These are phyloP conservation scores for Motacilla tschutschensis DNA, from an alignment of 2,113 vertebrate genomes.

Conservation along the genomic window DNA sequence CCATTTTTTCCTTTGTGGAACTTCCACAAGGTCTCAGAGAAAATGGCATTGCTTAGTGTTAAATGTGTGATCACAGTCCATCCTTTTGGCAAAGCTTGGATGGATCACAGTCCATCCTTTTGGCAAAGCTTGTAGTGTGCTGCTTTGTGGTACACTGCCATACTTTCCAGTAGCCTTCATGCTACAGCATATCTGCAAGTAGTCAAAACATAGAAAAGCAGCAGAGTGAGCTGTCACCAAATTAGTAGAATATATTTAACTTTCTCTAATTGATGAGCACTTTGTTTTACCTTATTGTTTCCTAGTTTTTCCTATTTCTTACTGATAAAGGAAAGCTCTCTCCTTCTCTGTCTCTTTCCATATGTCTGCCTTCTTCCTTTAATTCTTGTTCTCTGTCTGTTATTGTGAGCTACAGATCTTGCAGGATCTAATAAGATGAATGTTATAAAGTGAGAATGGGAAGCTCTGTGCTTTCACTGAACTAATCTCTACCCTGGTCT, in stretches of 20 bases:
- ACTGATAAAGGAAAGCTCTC: neutral
- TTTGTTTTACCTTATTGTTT: neutral
- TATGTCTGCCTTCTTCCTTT: neutral
- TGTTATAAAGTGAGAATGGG: slow-evolving; percentile 23
- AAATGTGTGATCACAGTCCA: neutral
- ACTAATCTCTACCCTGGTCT: neutral
- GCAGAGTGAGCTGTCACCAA: neutral
- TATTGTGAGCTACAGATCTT: neutral
- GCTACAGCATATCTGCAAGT: neutral
- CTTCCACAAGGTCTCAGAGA: neutral
- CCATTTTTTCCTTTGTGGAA: neutral
- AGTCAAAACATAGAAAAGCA: neutral
- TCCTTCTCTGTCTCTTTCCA: neutral
- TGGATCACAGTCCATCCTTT: neutral
- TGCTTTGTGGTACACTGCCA: neutral
- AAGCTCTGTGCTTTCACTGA: neutral
- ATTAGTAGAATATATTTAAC: neutral
- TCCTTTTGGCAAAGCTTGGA: neutral
- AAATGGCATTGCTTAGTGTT: neutral
- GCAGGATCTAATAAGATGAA: slow-evolving; percentile 69
- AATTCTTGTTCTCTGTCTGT: neutral
- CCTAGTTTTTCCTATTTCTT: neutral
- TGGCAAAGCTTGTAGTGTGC: neutral
- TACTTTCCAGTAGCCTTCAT: neutral
- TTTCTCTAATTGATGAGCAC: neutral